Percentiles rank a stretch among this genome's conserved stretches.
Evolutionary conservation across 2,888 invertebrate genomes (phyloP).

Genomic region (Norana najaformis): DNA sequence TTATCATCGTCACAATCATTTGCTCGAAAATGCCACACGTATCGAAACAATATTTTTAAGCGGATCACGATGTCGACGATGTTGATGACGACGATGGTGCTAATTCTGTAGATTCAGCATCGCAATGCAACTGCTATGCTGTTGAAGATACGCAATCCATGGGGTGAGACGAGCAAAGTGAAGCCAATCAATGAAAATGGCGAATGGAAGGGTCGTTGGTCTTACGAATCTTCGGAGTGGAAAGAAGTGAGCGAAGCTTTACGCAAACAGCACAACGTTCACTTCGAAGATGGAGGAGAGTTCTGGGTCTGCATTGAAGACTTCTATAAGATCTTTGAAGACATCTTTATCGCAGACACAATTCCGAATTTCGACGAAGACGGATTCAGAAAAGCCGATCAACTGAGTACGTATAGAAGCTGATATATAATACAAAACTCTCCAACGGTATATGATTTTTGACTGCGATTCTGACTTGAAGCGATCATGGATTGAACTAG

Average conservation of each 20-base stretch:
- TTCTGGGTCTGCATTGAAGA: slow-evolving; percentile 8
- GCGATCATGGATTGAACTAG: too few relatives aligned
- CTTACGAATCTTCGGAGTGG: not conserved
- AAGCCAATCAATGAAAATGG: not conserved
- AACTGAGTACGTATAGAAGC: slow-evolving; percentile 14
- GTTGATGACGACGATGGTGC: too few relatives aligned
- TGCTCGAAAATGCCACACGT: too few relatives aligned
- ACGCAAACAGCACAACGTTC: not conserved
- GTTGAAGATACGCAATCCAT: not conserved
- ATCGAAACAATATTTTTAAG: too few relatives aligned
- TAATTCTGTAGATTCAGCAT: not conserved
- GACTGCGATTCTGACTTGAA: too few relatives aligned
- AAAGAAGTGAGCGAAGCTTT: not conserved
- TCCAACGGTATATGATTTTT: too few relatives aligned
- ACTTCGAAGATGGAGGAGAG: not conserved
- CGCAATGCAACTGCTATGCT: not conserved
- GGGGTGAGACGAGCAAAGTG: not conserved
- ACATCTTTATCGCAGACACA: not conserved
- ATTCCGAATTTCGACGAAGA: slow-evolving; percentile 21
- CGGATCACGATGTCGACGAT: not conserved
- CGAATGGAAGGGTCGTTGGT: not conserved
- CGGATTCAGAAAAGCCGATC: not conserved
- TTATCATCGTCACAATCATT: too few relatives aligned
- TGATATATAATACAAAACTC: too few relatives aligned
- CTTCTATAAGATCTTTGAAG: not conserved